Evolutionary conservation across 2,113 vertebrate genomes (phyloP).

Genomic region (Sterrhoptilus dennistouni): DNA sequence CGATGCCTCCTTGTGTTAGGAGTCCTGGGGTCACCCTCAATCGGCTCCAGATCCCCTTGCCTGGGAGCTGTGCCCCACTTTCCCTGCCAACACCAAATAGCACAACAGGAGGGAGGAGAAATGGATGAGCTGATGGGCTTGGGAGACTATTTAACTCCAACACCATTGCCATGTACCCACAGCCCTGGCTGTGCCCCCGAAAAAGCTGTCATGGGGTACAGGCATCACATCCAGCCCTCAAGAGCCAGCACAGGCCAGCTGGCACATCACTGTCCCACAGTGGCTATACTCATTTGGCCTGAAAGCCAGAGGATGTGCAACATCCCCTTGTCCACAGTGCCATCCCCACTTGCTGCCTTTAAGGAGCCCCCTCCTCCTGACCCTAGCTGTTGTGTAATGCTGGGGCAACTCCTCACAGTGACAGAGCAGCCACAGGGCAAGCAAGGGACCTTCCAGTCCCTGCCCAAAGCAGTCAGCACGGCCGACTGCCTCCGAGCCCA

Average conservation of each 20-base stretch:
- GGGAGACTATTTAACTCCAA: background rate
- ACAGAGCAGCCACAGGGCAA: background rate
- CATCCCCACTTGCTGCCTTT: background rate
- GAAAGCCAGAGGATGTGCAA: background rate
- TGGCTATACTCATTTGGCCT: accelerated
- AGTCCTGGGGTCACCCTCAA: accelerated
- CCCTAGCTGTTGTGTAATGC: background rate
- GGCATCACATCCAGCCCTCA: background rate
- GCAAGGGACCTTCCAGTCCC: background rate
- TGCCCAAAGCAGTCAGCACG: background rate
- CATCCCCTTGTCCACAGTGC: background rate
- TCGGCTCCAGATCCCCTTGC: accelerated
- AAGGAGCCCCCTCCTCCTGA: background rate
- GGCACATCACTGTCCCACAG: accelerated
- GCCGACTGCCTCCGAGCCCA: background rate
- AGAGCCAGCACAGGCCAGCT: background rate
- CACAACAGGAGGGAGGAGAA: background rate
- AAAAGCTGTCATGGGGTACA: background rate
- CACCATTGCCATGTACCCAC: background rate
- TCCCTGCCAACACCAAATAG: background rate
- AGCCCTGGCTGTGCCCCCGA: background rate
- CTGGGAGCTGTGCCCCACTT: accelerated
- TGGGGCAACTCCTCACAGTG: background rate
- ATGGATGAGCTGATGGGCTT: background rate
- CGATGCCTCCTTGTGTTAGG: accelerated